These are phyloP conservation scores for Bucorvus abyssinicus DNA, from an alignment of 2,797 vertebrate genomes.

Conservation along the genomic window DNA sequence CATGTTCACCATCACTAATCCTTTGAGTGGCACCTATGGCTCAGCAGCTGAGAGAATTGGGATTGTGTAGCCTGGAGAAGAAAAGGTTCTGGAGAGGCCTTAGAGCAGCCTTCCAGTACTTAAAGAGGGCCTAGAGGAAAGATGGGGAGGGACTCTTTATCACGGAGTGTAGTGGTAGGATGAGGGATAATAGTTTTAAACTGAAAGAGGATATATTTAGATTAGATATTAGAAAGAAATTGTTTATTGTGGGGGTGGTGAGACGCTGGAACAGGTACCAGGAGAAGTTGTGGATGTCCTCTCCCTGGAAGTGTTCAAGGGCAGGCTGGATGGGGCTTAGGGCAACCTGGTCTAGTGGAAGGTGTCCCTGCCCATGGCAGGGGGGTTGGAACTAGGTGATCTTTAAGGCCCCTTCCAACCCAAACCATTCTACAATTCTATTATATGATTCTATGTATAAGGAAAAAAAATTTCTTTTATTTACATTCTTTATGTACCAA, in stretches of 20 bases:
- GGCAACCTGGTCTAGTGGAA: background rate
- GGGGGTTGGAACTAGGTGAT: background rate
- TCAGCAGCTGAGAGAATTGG: background rate
- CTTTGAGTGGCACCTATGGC: background rate
- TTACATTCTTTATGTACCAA: background rate
- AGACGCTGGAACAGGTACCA: background rate
- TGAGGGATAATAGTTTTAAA: background rate
- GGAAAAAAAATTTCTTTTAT: background rate
- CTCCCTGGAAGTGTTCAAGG: background rate
- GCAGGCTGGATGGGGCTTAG: background rate
- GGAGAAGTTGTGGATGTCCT: background rate
- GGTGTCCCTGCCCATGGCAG: background rate
- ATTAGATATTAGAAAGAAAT: background rate
- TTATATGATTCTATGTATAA: background rate
- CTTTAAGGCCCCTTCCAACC: background rate
- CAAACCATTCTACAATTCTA: background rate
- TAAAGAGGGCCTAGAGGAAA: background rate
- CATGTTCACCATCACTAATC: background rate
- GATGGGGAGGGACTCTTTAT: background rate
- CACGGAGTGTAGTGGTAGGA: background rate
- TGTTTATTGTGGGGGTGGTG: background rate
- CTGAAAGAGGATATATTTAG: background rate
- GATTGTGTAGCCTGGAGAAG: background rate
- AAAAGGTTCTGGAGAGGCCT: background rate
- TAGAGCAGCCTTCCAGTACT: background rate